Percentiles rank a stretch among this genome's conserved stretches.
phyloP scores from a whole-genome alignment of 2,888 invertebrate genomes.

The Cantharis lateralis region DNA sequence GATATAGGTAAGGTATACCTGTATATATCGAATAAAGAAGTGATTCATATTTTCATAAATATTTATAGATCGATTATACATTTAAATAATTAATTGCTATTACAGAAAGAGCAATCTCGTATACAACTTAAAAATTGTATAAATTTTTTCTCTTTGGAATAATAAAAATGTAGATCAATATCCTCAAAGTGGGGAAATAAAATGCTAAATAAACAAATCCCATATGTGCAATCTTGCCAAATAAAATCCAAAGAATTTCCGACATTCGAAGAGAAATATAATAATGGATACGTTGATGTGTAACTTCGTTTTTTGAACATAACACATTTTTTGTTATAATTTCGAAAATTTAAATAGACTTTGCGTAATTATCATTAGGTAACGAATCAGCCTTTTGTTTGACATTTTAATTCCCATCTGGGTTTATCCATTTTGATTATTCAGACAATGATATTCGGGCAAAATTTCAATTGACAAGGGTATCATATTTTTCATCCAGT shows the following conservation, averaged over 20 bases:
- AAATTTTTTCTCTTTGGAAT: background rate
- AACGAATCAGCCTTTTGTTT: background rate
- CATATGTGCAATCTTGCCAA: background rate
- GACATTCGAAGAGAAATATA: background rate
- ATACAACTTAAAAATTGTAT: background rate
- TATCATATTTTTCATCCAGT: background rate
- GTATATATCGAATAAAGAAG: background rate
- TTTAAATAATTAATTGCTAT: background rate
- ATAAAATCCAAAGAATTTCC: background rate
- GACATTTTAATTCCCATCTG: background rate
- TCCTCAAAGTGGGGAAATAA: background rate
- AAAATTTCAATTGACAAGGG: background rate
- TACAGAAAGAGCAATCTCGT: background rate
- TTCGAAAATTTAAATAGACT: background rate
- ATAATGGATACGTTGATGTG: background rate
- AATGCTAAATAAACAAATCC: background rate
- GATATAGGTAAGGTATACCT: background rate
- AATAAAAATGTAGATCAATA: conserved; percentile 2
- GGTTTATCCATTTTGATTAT: background rate
- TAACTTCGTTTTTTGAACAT: background rate
- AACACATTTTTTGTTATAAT: background rate
- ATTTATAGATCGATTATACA: background rate
- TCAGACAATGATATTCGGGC: background rate
- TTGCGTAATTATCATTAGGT: background rate
- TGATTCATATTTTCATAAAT: background rate